phyloP scores from a whole-genome alignment of 2,113 vertebrate genomes.

The Megaceryle maxima region DNA sequence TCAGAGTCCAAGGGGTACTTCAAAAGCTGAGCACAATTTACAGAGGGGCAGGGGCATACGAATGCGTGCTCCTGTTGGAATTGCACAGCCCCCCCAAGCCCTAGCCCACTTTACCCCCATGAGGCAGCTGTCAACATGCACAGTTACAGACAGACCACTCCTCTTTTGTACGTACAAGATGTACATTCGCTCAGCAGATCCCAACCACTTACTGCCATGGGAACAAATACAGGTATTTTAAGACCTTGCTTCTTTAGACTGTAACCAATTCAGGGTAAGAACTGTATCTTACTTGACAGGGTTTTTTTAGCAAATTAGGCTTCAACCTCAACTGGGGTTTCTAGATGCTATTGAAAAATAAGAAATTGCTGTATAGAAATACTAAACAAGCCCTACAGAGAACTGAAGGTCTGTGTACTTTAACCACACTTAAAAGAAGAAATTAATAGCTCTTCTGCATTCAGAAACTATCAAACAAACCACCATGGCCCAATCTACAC shows the following conservation, averaged over 20 bases:
- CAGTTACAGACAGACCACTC: no score
- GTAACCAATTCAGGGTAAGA: background rate
- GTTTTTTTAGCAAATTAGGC: background rate
- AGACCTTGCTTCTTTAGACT: background rate
- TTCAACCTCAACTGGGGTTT: background rate
- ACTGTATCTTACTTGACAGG: rapidly evolving
- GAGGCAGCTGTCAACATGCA: background rate
- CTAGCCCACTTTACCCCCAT: background rate
- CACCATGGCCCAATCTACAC: background rate
- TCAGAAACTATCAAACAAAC: background rate
- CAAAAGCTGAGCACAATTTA: background rate
- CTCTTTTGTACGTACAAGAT: background rate
- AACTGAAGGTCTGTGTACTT: background rate
- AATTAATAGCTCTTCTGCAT: background rate
- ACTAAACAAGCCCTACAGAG: background rate
- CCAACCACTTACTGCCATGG: rapidly evolving
- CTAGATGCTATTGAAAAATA: background rate
- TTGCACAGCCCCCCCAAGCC: background rate
- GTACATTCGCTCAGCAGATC: rapidly evolving
- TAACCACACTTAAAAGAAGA: background rate
- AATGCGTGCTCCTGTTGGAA: rapidly evolving
- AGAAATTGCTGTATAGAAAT: background rate
- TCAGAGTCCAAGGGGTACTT: background rate
- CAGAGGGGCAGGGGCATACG: rapidly evolving
- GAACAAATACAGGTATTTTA: background rate